Evolutionary conservation across 2,888 invertebrate species (phyloP).

Genomic region (Chironomus tentans): DNA sequence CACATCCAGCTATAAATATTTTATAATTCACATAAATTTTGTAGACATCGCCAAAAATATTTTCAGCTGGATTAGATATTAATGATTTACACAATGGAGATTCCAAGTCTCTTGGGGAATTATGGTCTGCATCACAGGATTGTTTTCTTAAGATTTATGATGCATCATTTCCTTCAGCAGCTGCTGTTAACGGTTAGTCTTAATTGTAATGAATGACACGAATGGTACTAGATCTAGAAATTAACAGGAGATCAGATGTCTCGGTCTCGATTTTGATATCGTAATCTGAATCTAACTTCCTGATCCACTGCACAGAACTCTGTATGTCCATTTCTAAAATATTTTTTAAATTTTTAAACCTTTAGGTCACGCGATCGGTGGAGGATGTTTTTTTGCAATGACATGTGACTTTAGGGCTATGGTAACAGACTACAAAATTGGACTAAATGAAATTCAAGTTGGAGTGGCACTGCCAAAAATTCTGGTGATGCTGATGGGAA

Average conservation of each 20-base stretch:
- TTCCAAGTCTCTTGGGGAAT: constrained; percentile 49
- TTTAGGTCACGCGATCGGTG: background rate
- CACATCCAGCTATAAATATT: background rate
- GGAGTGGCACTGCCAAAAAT: constrained; percentile 62
- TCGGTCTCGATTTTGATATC: too few relatives aligned
- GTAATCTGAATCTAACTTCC: constrained; percentile 65
- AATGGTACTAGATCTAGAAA: too few relatives aligned
- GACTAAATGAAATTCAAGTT: constrained; percentile 68
- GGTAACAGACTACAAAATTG: constrained; percentile 63
- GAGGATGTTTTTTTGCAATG: constrained; percentile 70
- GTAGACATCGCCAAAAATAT: constrained; percentile 57
- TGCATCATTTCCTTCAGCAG: constrained; percentile 56
- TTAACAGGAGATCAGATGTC: too few relatives aligned
- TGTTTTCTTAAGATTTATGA: constrained; percentile 66
- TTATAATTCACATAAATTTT: constrained; percentile 30
- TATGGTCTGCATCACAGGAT: constrained; percentile 64
- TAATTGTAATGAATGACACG: too few relatives aligned
- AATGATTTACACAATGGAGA: constrained; percentile 71
- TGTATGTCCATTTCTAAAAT: constrained; percentile 70
- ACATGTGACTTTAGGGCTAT: constrained; percentile 79
- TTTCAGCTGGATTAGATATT: constrained; percentile 70
- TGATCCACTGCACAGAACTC: too few relatives aligned
- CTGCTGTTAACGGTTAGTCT: constrained; percentile 70
- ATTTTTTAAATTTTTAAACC: constrained; percentile 54
- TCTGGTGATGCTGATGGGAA: constrained; percentile 50